Percentiles rank a stretch among this genome's conserved stretches.
phyloP scores from a whole-genome alignment of 2,888 invertebrate genomes.

The Galerucella pusilla region DNA sequence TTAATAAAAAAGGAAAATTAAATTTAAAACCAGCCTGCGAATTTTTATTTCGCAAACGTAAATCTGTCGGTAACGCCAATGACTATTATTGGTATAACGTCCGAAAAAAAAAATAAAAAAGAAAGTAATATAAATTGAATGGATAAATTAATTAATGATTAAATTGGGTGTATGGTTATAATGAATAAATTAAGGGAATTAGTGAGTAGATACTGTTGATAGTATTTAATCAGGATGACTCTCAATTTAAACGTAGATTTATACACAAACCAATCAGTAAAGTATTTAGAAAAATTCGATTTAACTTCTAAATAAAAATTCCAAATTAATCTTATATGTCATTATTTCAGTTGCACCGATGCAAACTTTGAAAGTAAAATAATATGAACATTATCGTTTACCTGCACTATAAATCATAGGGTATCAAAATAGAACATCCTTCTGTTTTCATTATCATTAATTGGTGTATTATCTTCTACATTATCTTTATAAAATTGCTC shows the following conservation, averaged over 20 bases:
- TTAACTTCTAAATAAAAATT: background rate
- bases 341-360: background rate
- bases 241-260: background rate
- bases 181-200: conserved; percentile 26
- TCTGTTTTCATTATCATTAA: conserved; percentile 52
- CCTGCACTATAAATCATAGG: conserved; percentile 48
- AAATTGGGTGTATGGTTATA: conserved; percentile 27
- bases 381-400: conserved; percentile 12
- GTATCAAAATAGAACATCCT: conserved; percentile 1
- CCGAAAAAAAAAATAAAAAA: background rate
- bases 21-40: background rate
- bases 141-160: conserved; percentile 28
- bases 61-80: background rate
- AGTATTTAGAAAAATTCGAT: background rate
- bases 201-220: conserved; percentile 5
- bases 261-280: background rate
- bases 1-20: too few relatives aligned
- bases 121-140: conserved; percentile 10
- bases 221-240: conserved; percentile 6
- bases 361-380: background rate
- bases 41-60: background rate
- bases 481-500: conserved; percentile 33
- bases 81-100: conserved; percentile 1
- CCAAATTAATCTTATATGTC: background rate
- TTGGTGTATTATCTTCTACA: conserved; percentile 46